phyloP scores from a whole-genome alignment of 2,888 invertebrate species.

The Odontomyia ornata region DNA sequence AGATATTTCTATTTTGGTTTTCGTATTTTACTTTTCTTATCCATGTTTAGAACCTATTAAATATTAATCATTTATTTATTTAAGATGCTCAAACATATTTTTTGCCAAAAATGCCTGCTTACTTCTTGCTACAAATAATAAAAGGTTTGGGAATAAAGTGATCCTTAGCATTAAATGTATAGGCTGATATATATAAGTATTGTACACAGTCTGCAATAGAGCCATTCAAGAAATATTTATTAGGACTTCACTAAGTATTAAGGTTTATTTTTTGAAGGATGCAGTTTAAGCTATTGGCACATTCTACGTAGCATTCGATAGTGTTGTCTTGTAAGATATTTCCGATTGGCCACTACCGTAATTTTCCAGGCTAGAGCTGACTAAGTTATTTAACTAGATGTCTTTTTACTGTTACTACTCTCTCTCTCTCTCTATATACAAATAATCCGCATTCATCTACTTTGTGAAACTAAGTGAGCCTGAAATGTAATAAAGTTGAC shows the following conservation, averaged over 20 bases:
- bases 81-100: background rate
- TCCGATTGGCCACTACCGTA: background rate
- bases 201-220: background rate
- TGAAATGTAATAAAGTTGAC: background rate
- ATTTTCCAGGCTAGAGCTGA: background rate
- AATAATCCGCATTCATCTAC: background rate
- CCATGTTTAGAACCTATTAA: background rate
- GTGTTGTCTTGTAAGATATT: background rate
- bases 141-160: background rate
- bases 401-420: background rate
- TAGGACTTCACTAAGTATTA: too few relatives aligned
- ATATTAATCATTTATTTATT: background rate
- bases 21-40: background rate
- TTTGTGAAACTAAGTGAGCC: background rate
- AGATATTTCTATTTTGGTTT: background rate
- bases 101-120: background rate
- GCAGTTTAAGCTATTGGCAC: background rate
- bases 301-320: constrained; percentile 12
- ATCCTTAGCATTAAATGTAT: background rate
- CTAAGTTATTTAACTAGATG: background rate
- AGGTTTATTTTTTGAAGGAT: too few relatives aligned
- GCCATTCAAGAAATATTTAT: constrained; percentile 26
- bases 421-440: background rate
- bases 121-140: background rate
- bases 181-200: background rate